Base-by-base conservation (phyloP, 2,888 invertebrate genomes). In the Agonopterix arenella region DNA sequence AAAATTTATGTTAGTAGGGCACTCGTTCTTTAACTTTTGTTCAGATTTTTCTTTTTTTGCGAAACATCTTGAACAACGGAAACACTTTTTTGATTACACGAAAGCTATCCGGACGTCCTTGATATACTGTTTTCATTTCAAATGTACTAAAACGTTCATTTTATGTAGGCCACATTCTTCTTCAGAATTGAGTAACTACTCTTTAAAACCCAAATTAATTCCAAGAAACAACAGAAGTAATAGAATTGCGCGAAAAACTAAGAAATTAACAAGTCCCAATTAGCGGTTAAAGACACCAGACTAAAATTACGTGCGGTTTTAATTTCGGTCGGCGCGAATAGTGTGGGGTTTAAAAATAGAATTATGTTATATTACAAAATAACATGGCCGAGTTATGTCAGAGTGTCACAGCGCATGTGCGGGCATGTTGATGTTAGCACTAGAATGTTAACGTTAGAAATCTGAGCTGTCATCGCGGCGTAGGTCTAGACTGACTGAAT, bases 351-450 rank as follows among this genome's bases (percentile, higher is more conserved):
- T 85, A 84, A 80, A 77, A 76, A 83, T 85, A 84, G 81, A 72
- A 54, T 53, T 53, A 51, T 66, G 61, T 47, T 47, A 52, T 62
- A 72, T 85, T 86, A 84, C 84, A 80, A 79, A 84, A 84, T 82
- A 28, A 80, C 80, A 75, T 76, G 84, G 80, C 84, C 84, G 84
- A 79, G 79, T 86, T 86, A 88, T 86, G 85, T 86, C 88, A 85
- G 82, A 69, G 68, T 59, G 67, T 62, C 65, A 53, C 57, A 53
- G 64, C 67, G 64, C 63, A 59, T 56, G 63, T 60, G 68, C 57
- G 53, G 36, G n/a, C 47, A n/a, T 36, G 44, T 52, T 56, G 52
- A 56, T 61, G 60, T 50, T 55, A 55, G 49, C 58, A 51, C 57
- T 45, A 28, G 55, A 48, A 51, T 54, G 56, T 55, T 54, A 51